These are phyloP conservation scores for Hemiscyllium ocellatum DNA, from an alignment of 2,113 vertebrate species.

Conservation along the genomic window DNA sequence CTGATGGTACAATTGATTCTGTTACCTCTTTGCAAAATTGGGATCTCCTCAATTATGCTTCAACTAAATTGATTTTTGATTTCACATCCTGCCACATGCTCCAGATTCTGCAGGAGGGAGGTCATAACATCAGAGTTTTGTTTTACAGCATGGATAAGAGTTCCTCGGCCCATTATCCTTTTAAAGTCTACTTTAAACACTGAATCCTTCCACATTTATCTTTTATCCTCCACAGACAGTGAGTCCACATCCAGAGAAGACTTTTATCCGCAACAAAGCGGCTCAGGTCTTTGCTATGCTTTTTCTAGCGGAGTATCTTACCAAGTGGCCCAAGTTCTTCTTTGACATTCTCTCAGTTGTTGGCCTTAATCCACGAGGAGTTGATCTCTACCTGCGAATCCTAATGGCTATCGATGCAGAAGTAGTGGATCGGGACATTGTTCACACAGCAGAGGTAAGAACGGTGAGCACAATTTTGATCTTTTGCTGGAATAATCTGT, in stretches of 20 bases:
- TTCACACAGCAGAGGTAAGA: conserved; percentile 80
- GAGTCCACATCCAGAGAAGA: conserved; percentile 80
- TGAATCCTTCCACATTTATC: background rate
- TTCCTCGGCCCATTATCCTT: background rate
- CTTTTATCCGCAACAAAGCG: conserved; percentile 95
- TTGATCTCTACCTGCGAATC: conserved; percentile 88
- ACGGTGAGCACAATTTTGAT: background rate
- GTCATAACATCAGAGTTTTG: too few relatives aligned
- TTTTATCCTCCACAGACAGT: conserved; percentile 63
- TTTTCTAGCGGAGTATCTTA: conserved; percentile 88
- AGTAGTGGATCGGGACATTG: conserved; percentile 86
- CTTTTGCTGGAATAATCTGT: too few relatives aligned
- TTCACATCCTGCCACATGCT: background rate
- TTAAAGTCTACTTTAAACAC: background rate
- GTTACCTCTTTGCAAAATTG: background rate
- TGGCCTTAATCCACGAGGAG: conserved; percentile 80
- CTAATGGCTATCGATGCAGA: conserved; percentile 96
- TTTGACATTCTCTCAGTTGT: conserved; percentile 88
- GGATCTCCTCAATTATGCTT: background rate
- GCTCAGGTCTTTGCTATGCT: conserved; percentile 94
- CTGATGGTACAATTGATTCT: background rate
- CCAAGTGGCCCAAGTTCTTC: conserved; percentile 96
- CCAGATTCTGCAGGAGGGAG: too few relatives aligned
- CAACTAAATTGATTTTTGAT: conserved; percentile 6
- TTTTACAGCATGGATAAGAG: too few relatives aligned